Conservation (phyloP, 2,797 vertebrate species). For the Siniperca scherzeri region DNA sequence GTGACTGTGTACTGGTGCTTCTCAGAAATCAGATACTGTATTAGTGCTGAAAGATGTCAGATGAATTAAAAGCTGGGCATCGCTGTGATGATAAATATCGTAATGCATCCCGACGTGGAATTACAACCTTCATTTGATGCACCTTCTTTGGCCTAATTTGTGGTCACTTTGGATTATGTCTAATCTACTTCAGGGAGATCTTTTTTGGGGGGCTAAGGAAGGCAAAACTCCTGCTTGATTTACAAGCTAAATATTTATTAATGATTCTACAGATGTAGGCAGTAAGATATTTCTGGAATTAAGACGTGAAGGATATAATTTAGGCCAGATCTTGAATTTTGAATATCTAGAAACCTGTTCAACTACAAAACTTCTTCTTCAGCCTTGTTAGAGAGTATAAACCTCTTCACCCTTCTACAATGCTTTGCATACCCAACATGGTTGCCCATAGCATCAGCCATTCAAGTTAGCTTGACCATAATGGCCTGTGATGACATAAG, state of each 20-base stretch:
- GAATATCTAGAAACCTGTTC: neutral
- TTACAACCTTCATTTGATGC: conserved; percentile 69
- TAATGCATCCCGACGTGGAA: conserved; percentile 70
- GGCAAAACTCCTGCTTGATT: neutral
- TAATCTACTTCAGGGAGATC: conserved; percentile 30
- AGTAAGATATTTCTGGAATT: neutral
- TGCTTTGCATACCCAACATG: conserved; percentile 75
- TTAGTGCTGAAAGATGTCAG: conserved; percentile 80
- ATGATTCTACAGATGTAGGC: neutral
- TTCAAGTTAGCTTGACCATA: conserved; percentile 74
- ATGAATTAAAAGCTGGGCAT: conserved; percentile 71
- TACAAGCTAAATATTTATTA: conserved; percentile 9
- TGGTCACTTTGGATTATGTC: conserved; percentile 72
- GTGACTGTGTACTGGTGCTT: conserved; percentile 54
- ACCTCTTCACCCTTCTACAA: conserved; percentile 22
- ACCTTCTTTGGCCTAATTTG: conserved; percentile 68
- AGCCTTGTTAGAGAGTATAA: neutral
- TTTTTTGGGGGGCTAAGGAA: neutral
- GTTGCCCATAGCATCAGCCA: conserved; percentile 67
- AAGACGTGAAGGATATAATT: neutral
- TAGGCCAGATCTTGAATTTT: neutral
- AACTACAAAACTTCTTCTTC: conserved; percentile 1
- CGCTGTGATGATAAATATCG: conserved; percentile 59
- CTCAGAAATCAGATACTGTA: conserved; percentile 73
- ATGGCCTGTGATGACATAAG: conserved; percentile 67